Evolutionary conservation across 2,113 vertebrate genomes (phyloP), one percentile per base, ranked within the genome.

Genomic region (Callopanchax toddi): DNA sequence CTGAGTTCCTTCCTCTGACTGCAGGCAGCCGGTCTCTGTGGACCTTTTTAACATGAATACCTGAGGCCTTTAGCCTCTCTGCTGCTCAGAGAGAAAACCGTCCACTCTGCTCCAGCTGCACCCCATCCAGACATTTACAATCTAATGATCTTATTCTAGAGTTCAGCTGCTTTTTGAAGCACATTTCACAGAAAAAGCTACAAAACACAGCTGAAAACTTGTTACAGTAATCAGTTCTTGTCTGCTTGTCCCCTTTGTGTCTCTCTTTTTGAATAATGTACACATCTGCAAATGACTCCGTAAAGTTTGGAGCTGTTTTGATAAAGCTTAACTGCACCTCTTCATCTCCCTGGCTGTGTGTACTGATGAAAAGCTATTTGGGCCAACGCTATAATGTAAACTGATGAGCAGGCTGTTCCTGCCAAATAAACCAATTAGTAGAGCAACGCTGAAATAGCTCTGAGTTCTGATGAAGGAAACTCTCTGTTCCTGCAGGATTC

Each of bases 381-480:
- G 34, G 39, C 39, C 25, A 45, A 23, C 32, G 52, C 43, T 32
- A 26, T 64, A 48, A 76, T 64, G 22, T 26, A 48, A 76, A 76
- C 4, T 54, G 59, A 75, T 60, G 40, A 60, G 56, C 32, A 21
- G 45, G 25, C 36, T 25, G 11, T 40, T 29, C 6, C 20, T 52
- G 10, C 56, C 51, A 67, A 75, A 70, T 49, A 53, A 56, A 67
- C 45, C 53, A 50, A 68, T 74, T 54, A 21, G 21, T 37, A 61
- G 48, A 53, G 44, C 64, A 65, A 64, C 64, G 50, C 48, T 70
- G 45, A 60, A 63, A 45, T 15, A n/a, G 12, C 52, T 53, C 26
- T 6, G 40, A 61, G 50, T 57, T 18, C 5, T 15, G 53, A 49
- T 3, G 50, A 37, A 25, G 53, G 44, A 51, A 25, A 22, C 25